Base-by-base conservation (phyloP, 2,888 invertebrate genomes). In the Nasonovia ribisnigri region DNA sequence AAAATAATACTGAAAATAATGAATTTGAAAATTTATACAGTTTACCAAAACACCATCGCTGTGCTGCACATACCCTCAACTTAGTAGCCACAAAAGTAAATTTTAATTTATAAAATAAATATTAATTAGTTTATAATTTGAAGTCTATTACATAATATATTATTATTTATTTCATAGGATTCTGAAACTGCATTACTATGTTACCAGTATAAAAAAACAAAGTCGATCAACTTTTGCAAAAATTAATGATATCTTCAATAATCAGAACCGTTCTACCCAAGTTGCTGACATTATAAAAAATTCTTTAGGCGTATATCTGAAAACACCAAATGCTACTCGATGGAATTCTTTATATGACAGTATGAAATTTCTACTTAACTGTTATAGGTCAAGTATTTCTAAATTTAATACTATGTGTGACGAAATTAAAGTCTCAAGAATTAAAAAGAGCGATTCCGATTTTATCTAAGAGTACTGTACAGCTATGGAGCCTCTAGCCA, bases 21-120 rank as follows among this genome's bases (percentile, higher is more conserved):
- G 8, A 84, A 84, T 42, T 84, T 84, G 84, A 84, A 84, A 20
- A 84, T 84, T 84, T 84, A 48, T 51, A 51, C 16, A 51, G 51
- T 16, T 88, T 88, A 88, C 51, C 88, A 36, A 88, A 57, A 42
- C 88, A 88, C 57, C 54, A 88, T 51, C 88, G 54, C 13, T 57
- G 54, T 88, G 51, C 29, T 24, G 54, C 54, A 42, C 88, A 88
- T 48, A 88, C 42, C 6, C 51, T 57, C 26, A 54, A 88, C 26
- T 88, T 88, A 36, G 57, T 88, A 29, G 42, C 42, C 24, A 42
- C 36, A 84, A 42, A 42, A 84, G 24, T 84, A 42, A 84, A 36
- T 16, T 42, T 42, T 42, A 77, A 29, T n/a, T 42, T 84, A 43
- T 84, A 43, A 29, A 42, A 29, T 84, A 42, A 84, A 84, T 42